Evolutionary conservation across 2,113 vertebrate species (phyloP).

Genomic region (Nannobrachium achirus): DNA sequence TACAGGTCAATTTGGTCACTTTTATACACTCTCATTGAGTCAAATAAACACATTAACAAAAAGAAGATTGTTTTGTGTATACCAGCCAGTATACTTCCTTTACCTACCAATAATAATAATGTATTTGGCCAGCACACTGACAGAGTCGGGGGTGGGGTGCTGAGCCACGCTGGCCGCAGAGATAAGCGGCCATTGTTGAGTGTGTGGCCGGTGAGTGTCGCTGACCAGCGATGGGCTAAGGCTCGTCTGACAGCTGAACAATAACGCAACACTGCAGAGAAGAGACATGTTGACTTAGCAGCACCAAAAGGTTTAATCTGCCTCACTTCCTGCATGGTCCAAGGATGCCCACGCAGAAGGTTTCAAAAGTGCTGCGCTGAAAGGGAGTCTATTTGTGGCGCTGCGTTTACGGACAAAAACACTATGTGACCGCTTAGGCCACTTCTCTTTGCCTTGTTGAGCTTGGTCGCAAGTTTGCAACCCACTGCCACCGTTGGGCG

Average conservation of each 20-base stretch:
- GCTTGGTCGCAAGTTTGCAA: not conserved
- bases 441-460: slow-evolving; percentile 27
- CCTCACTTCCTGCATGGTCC: slow-evolving; percentile 69
- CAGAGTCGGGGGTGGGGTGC: slow-evolving; percentile 26
- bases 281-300: slow-evolving; percentile 75
- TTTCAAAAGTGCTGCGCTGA: slow-evolving; percentile 43
- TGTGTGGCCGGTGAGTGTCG: slow-evolving; percentile 39
- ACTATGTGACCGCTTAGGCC: slow-evolving; percentile 17
- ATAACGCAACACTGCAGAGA: slow-evolving; percentile 58
- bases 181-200: slow-evolving; percentile 67
- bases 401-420: slow-evolving; percentile 17
- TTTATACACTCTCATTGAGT: too few species aligned
- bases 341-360: slow-evolving; percentile 52
- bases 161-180: slow-evolving; percentile 12
- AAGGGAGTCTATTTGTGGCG: slow-evolving; percentile 36
- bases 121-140: slow-evolving; percentile 37
- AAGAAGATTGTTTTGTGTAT: slow-evolving; percentile 27
- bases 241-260: slow-evolving; percentile 74
- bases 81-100: slow-evolving; percentile 59
- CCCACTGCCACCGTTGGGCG: not conserved
- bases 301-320: slow-evolving; percentile 71
- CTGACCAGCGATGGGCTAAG: slow-evolving; percentile 56
- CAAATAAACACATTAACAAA: too few species aligned
- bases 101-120: slow-evolving; percentile 59
- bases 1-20: too few species aligned